Evolutionary conservation across 2,888 invertebrate genomes (phyloP).

Genomic region (Lasiommata megera): DNA sequence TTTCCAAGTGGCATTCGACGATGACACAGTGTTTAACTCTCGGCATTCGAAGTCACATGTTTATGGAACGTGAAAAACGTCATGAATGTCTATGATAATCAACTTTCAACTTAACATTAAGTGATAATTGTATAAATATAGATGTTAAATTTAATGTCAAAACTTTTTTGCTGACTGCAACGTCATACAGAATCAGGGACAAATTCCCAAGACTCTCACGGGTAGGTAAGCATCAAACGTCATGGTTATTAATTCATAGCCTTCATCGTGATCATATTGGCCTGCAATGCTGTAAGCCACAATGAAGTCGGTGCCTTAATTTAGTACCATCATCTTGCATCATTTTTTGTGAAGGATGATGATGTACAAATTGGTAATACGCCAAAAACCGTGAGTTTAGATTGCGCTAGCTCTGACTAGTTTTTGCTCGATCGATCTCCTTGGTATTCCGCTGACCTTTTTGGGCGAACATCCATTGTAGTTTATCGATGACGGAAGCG

Average conservation of each 20-base stretch:
- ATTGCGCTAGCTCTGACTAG: constrained; percentile 73
- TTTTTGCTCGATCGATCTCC: constrained; percentile 72
- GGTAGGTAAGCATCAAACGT: constrained; percentile 13
- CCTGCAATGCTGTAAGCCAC: constrained; percentile 28
- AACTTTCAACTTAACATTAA: no score
- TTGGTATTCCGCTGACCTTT: constrained; percentile 73
- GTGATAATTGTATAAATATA: no score
- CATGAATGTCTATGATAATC: neutral
- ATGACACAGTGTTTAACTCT: constrained; percentile 27
- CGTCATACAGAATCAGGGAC: no score
- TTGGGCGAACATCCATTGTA: constrained; percentile 62
- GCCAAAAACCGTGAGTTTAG: constrained; percentile 12
- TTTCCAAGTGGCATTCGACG: constrained; percentile 9
- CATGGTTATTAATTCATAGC: neutral
- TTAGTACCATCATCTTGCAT: neutral
- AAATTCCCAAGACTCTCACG: constrained; percentile 11
- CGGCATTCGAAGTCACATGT: neutral
- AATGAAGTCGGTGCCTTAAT: constrained; percentile 25
- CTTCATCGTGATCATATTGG: constrained; percentile 28
- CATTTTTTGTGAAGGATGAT: no score
- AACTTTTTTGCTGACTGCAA: no score
- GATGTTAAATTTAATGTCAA: no score
- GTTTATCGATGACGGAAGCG: constrained; percentile 75
- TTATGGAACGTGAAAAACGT: neutral
- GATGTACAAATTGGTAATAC: no score